Conservation (phyloP, 2,113 vertebrate genomes). For the Herpailurus yagouaroundi region DNA sequence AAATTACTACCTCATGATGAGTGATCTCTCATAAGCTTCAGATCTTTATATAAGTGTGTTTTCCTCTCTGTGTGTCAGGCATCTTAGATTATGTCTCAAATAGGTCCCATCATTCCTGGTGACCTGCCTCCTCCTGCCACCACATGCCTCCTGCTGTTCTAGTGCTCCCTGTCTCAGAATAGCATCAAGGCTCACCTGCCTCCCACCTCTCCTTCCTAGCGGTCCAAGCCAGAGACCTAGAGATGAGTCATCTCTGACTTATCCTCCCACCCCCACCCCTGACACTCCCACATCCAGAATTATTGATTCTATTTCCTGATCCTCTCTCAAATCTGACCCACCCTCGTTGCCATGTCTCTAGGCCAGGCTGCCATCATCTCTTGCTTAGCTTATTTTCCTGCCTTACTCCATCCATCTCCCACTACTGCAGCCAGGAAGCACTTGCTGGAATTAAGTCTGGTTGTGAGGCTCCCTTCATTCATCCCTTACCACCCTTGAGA, state of each 20-base stretch:
- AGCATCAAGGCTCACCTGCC: not conserved
- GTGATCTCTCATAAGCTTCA: not conserved
- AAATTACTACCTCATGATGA: not conserved
- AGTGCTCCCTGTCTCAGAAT: not conserved
- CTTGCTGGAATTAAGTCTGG: not conserved
- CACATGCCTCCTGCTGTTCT: not conserved
- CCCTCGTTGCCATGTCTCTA: not conserved
- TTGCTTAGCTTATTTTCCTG: not conserved
- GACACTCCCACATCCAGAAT: no score
- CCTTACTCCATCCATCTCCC: not conserved
- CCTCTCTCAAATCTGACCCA: not conserved
- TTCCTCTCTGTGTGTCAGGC: not conserved
- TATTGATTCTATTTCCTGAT: not conserved
- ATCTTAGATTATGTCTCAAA: not conserved
- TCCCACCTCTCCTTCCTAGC: not conserved
- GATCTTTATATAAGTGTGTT: not conserved
- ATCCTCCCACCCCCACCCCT: no score
- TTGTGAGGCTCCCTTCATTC: not conserved
- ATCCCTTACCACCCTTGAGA: not conserved
- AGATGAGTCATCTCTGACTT: not conserved
- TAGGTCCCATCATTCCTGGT: not conserved
- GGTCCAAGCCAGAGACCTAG: not conserved
- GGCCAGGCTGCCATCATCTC: not conserved
- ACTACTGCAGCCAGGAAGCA: not conserved
- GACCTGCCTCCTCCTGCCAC: not conserved